phyloP scores from a whole-genome alignment of 1,140 invertebrate genomes.

The Aphaenogaster floridana region DNA sequence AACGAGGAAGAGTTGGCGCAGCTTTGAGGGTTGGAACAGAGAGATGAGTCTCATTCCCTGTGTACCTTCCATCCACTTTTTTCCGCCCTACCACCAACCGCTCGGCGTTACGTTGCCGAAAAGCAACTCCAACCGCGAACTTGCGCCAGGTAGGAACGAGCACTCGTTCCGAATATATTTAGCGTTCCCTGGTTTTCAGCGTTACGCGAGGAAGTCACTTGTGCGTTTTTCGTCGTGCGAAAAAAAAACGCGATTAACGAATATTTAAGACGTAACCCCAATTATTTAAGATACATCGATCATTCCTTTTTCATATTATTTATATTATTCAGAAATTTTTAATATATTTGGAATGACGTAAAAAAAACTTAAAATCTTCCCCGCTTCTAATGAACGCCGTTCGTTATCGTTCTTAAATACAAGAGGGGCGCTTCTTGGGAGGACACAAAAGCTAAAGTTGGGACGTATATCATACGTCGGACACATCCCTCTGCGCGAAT shows the following conservation, averaged over 20 bases:
- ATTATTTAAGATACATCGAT: not conserved
- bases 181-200: not conserved
- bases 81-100: conserved; percentile 50
- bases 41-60: conserved; percentile 53
- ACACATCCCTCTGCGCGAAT: conserved; percentile 77
- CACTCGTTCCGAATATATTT: not conserved
- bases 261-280: not conserved
- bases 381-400: not conserved
- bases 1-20: conserved; percentile 46
- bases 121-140: conserved; percentile 30
- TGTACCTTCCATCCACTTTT: conserved; percentile 19
- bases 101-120: conserved; percentile 45
- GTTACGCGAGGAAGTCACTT: not conserved
- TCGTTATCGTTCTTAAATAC: conserved; percentile 47
- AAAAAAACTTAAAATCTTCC: not conserved
- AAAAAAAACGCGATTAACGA: not conserved
- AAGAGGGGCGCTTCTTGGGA: not conserved
- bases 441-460: conserved; percentile 79
- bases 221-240: not conserved
- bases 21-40: conserved; percentile 50
- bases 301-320: not conserved
- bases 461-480: conserved; percentile 80
- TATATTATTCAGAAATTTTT: conserved; percentile 2
- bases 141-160: conserved; percentile 40
- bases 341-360: not conserved